Conservation (phyloP, 2,888 invertebrate genomes). For the Mimachlamys varia region DNA sequence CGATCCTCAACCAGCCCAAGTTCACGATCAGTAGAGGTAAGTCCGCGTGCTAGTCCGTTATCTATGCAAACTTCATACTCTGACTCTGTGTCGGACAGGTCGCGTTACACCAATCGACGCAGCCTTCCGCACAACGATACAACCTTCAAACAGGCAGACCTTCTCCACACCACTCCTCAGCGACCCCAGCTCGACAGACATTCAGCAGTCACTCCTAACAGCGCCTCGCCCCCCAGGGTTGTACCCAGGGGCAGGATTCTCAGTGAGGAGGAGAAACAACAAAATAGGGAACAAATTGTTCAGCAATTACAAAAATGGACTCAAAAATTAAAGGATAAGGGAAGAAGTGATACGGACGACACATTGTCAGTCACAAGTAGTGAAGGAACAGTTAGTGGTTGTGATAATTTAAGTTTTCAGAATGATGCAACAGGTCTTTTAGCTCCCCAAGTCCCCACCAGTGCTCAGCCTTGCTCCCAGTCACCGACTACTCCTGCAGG, state of each 20-base stretch:
- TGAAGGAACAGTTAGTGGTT: slow-evolving; percentile 40
- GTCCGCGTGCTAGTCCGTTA: slow-evolving; percentile 51
- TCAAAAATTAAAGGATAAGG: slow-evolving; percentile 69
- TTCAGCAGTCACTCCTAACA: slow-evolving; percentile 47
- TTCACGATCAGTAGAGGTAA: slow-evolving; percentile 50
- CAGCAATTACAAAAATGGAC: slow-evolving; percentile 78
- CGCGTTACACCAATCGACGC: slow-evolving; percentile 42
- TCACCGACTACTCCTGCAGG: slow-evolving; percentile 42
- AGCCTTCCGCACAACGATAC: slow-evolving; percentile 43
- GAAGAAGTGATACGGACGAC: slow-evolving; percentile 44
- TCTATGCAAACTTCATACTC: slow-evolving; percentile 52
- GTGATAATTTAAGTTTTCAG: slow-evolving; percentile 61
- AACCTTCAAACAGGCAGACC: slow-evolving; percentile 46
- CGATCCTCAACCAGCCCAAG: slow-evolving; percentile 41
- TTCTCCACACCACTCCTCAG: slow-evolving; percentile 43
- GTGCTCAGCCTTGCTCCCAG: slow-evolving; percentile 42
- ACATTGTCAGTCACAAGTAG: slow-evolving; percentile 37
- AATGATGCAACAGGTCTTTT: slow-evolving; percentile 49
- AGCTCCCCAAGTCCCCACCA: background rate
- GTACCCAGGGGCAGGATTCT: slow-evolving; percentile 68
- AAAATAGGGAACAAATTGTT: slow-evolving; percentile 75
- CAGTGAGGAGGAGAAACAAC: slow-evolving; percentile 74
- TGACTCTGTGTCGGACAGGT: slow-evolving; percentile 50
- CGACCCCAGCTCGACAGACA: slow-evolving; percentile 44
- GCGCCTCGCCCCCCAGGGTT: slow-evolving; percentile 67